Evolutionary conservation across 2,888 invertebrate genomes (phyloP), one percentile per base, ranked within the genome.

Genomic region (Tenthredo amoena): DNA sequence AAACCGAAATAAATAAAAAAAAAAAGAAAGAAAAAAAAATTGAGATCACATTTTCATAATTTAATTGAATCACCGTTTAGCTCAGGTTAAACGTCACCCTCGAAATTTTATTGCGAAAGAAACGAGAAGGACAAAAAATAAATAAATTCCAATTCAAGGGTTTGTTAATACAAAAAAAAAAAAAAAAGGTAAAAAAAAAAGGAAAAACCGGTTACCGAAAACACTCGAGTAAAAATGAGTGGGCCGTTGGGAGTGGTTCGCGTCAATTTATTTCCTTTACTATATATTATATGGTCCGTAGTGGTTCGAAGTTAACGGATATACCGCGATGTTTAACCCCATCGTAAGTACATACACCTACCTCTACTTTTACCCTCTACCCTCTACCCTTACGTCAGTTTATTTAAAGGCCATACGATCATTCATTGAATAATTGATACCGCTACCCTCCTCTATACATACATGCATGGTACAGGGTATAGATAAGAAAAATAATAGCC

Each of bases 361-460:
- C 6, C 58, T 58, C n/a, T 21, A 58, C 21, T 7, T 18, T 12
- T 26, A 62, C 26, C 62, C 21, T 6, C 10, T 50, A 10, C 50
- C 6, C 62, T 62, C n/a, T 26, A 68, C 68, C 68, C 26, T 62
- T 68, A 68, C 50, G 18, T 55, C 55, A 50, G 18, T 77, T 77
- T 77, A 77, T 31, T 34, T 77, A 31, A 37, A 43, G 55, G 55
- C 55, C 3, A n/a, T n/a, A 34, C 34, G 50, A 77, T 77, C 50
- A 50, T 40, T 26, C 77, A 18, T 55, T 77, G 77, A 77, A 77
- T 77, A 77, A 77, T 55, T 77, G 55, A 77, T 76, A 50, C 50
- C 1, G 7, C 68, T 18, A 68, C 26, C 15, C 15, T 47, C 47
- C 68, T 34, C 6, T 34, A 34, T 26, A 5, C 10, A 26, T 65